Base-by-base conservation (phyloP, 1,140 invertebrate genomes). In the Bombus confusus region DNA sequence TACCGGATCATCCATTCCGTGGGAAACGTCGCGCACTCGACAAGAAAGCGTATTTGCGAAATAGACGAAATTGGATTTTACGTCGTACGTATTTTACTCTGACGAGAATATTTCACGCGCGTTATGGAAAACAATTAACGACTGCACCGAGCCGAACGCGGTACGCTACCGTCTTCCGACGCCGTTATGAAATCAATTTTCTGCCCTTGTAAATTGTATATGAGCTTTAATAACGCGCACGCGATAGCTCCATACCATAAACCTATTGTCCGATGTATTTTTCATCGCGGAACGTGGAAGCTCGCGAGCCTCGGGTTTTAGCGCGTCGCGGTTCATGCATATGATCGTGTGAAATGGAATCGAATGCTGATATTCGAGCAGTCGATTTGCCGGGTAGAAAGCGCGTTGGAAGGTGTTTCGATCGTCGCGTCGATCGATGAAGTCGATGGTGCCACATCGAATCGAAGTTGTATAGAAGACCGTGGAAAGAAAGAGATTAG, bases 41-140 rank as follows among this genome's bases (percentile, higher is more conserved):
- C 18, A 52, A 52, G 18, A 2, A 52, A 52, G 0, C 47, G 47
- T 22, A 52, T 22, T 1, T 22, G 18, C 6, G 59, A 62, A 4
- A 62, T 0, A 62, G 59, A n/a, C 10, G 10, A n/a, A 62, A 62
- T n/a, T 12, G 59, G 10, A 62, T 28, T 62, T 62, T 52, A 52
- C 25, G 10, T 62, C 9, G 59, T 28, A 12, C 59, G 28, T 47
- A 3, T 28, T 34, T 59, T 25, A 13, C 25, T 43, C 75, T 28
- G 37, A 52, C 41, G 64, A 76, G 83, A 78, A 89, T 91, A 89
- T 90, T 88, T 90, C 83, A 76, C 62, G 77, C 86, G 87, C 88
- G 85, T 91, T 52, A 52, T 91, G 75, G 87, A 84, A 91, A 92
- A 90, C 91, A 91, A 91, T 91, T 92, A 91, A 6, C 47, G 87